Evolutionary conservation across 2,113 vertebrate species (phyloP), one percentile per base, ranked within the genome.

Genomic region (Macrotis lagotis): DNA sequence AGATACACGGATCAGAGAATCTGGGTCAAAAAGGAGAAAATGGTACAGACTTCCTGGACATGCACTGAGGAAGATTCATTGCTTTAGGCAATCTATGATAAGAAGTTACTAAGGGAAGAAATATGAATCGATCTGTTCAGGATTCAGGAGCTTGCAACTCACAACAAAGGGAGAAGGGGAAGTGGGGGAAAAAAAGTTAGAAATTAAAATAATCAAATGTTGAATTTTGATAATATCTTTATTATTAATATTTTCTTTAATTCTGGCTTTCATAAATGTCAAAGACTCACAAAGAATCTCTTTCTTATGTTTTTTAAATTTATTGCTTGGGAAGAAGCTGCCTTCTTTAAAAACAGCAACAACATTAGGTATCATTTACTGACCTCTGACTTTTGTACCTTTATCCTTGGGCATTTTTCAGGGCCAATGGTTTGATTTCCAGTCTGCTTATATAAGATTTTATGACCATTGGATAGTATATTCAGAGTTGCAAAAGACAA

Each of bases 1-100:
- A 96, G 94, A 96, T 94, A 96, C n/a, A 92, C 0, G 94, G 96
- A 94, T 95, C 90, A 96, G 94, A 94, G 89, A 97, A 96, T 97
- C 88, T 97, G 95, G 96, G 97, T 98, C 96, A 98, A 96, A 98
- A 97, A 91, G 95, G 95, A 98, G 89, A 96, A 97, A 97, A 95
- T 37, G 28, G 95, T 91, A 94, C 96, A 92, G 96, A 94, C 93
- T 95, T 96, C 91, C 95, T 96, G 96, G 97, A 97, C 95, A 83
- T 92, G 96, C 97, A 93, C 93, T 51, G 92, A 96, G 91, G 97
- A 97, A 96, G 94, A 95, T 93, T 97, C 91, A 26, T 94, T 90
- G 96, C 98, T 98, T 48, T 94, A 91, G 97, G 98, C 97, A 93
- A 50, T 91, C 50, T 83, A 93, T 93, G 94, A 94, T 92, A 92